These are phyloP conservation scores for Eulemur rubriventer DNA, from an alignment of 2,797 vertebrate genomes.

Conservation along the genomic window DNA sequence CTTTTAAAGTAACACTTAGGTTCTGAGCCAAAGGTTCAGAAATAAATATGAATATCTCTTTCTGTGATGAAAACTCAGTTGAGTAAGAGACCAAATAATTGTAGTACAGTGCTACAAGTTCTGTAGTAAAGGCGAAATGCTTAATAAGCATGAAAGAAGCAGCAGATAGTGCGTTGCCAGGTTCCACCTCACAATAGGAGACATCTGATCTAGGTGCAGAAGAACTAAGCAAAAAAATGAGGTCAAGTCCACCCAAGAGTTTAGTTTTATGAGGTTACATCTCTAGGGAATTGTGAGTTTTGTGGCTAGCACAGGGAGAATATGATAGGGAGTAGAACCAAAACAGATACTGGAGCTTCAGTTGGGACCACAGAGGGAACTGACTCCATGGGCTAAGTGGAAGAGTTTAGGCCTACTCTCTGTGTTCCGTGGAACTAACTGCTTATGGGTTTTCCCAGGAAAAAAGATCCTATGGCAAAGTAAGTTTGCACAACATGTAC, in stretches of 20 bases:
- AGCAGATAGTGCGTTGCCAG: not conserved
- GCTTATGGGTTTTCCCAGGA: not conserved
- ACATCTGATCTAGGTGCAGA: not conserved
- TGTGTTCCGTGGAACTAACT: not conserved
- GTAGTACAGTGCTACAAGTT: not conserved
- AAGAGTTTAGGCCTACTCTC: not conserved
- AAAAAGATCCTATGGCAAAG: not conserved
- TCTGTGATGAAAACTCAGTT: not conserved
- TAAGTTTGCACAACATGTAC: not conserved
- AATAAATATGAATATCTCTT: not conserved
- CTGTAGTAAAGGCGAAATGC: not conserved
- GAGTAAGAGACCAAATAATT: not conserved
- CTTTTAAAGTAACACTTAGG: not conserved
- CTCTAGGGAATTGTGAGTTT: not conserved
- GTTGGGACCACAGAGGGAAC: not conserved
- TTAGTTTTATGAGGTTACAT: not conserved
- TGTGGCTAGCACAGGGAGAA: not conserved
- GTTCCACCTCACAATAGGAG: not conserved
- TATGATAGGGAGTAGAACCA: not conserved
- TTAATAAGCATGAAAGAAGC: not conserved
- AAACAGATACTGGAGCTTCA: not conserved
- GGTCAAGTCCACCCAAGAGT: not conserved
- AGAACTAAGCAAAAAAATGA: not conserved
- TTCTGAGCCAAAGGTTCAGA: not conserved
- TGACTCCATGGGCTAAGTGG: not conserved